These are phyloP conservation scores for Argyra leucocephala DNA, from an alignment of 2,888 invertebrate species.

Conservation along the genomic window DNA sequence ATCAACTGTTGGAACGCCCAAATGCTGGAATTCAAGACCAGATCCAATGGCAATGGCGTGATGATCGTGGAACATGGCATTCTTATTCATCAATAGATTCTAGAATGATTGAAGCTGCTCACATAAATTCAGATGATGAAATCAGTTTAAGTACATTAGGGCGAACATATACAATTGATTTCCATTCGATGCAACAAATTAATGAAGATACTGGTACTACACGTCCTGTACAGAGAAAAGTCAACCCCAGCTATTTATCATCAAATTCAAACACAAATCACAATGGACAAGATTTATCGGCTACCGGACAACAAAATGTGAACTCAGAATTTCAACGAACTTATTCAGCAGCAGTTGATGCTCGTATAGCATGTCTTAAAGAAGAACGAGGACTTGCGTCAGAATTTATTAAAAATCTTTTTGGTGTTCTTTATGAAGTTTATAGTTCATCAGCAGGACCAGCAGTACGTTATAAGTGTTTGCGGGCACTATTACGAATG, in stretches of 20 bases:
- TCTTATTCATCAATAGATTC: slow-evolving; percentile 89
- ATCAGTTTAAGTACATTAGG: slow-evolving; percentile 86
- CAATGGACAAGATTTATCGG: slow-evolving; percentile 34
- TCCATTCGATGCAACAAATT: slow-evolving; percentile 95
- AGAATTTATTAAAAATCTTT: slow-evolving; percentile 66
- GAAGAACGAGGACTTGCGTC: slow-evolving; percentile 62
- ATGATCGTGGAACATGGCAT: slow-evolving; percentile 87
- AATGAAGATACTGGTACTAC: slow-evolving; percentile 96
- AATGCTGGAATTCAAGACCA: slow-evolving; percentile 60
- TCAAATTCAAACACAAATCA: slow-evolving; percentile 13
- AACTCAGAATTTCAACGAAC: background rate
- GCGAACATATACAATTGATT: slow-evolving; percentile 90
- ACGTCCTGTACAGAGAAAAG: slow-evolving; percentile 76
- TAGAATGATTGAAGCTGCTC: slow-evolving; percentile 88
- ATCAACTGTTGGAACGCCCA: slow-evolving; percentile 72
- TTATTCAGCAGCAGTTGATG: slow-evolving; percentile 43
- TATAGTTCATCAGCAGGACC: slow-evolving; percentile 98
- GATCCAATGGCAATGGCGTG: slow-evolving; percentile 95
- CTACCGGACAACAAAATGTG: slow-evolving; percentile 20
- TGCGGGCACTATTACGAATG: slow-evolving; percentile 90
- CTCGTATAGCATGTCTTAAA: slow-evolving; percentile 58
- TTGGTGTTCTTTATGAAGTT: slow-evolving; percentile 93
- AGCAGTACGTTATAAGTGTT: slow-evolving; percentile 91
- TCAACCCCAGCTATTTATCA: slow-evolving; percentile 53
- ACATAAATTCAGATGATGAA: slow-evolving; percentile 89